These are phyloP conservation scores for Athetis lepigone DNA, from an alignment of 2,888 invertebrate species.

Conservation along the genomic window DNA sequence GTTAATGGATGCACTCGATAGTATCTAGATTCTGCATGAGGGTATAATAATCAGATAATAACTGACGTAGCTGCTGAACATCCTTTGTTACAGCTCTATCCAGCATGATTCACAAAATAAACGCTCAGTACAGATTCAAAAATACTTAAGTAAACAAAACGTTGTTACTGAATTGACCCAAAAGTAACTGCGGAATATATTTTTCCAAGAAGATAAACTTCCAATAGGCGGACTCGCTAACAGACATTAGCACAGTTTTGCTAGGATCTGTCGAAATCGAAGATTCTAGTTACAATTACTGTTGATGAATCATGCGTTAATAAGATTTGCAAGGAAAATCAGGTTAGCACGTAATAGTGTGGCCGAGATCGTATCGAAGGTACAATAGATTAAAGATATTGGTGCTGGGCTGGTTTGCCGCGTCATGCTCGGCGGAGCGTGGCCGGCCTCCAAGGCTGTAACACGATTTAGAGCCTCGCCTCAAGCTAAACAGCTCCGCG, in stretches of 20 bases:
- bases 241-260: slow-evolving; percentile 24
- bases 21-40: slow-evolving; percentile 4
- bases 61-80: slow-evolving; percentile 29
- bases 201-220: slow-evolving; percentile 21
- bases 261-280: slow-evolving; percentile 13
- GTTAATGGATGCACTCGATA: slow-evolving; percentile 29
- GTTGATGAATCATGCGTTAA: slow-evolving; percentile 52
- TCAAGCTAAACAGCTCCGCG: slow-evolving; percentile 75
- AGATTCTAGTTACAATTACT: slow-evolving; percentile 40
- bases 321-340: slow-evolving; percentile 54
- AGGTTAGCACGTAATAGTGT: slow-evolving; percentile 57
- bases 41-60: slow-evolving; percentile 19
- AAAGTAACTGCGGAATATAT: slow-evolving; percentile 5
- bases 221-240: slow-evolving; percentile 11
- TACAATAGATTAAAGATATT: slow-evolving; percentile 83
- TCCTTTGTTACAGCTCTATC: slow-evolving; percentile 22
- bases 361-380: slow-evolving; percentile 58
- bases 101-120: slow-evolving; percentile 26
- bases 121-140: not conserved
- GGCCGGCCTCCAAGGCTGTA: slow-evolving; percentile 86
- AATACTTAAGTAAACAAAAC: not conserved
- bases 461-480: slow-evolving; percentile 79
- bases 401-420: slow-evolving; percentile 76
- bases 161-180: not conserved
- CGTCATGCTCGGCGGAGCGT: slow-evolving; percentile 86